Percentiles rank a stretch among this genome's conserved stretches.
phyloP scores from a whole-genome alignment of 2,888 invertebrate genomes.

The Rhingia campestris region DNA sequence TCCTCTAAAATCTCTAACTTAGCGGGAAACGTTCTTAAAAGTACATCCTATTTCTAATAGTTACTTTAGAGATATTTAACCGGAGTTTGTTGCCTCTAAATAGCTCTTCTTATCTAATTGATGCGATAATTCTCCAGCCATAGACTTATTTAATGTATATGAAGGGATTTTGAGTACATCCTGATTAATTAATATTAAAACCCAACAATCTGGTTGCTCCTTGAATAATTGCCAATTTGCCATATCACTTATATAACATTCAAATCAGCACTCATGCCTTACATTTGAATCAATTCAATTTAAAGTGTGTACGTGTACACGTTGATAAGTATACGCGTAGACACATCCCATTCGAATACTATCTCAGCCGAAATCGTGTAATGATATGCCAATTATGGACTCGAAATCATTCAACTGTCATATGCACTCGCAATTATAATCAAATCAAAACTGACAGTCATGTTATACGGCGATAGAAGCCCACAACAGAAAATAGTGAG shows the following conservation, averaged over 20 bases:
- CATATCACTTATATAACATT: background rate
- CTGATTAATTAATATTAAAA: too few relatives aligned
- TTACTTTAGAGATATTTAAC: too few relatives aligned
- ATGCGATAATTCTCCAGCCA: too few relatives aligned
- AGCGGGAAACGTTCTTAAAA: too few relatives aligned
- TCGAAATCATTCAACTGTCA: slow-evolving; percentile 71
- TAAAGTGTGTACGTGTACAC: background rate
- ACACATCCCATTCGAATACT: slow-evolving; percentile 27
- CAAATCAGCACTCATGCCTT: background rate
- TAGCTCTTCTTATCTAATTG: too few relatives aligned
- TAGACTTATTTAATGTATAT: too few relatives aligned
- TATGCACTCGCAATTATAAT: slow-evolving; percentile 72
- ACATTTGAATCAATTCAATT: slow-evolving; percentile 4
- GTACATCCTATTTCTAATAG: too few relatives aligned
- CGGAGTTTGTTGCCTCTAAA: too few relatives aligned
- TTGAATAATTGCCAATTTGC: background rate
- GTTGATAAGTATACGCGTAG: background rate
- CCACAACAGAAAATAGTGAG: slow-evolving; percentile 9
- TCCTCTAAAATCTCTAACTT: too few relatives aligned
- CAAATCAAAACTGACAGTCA: slow-evolving; percentile 63
- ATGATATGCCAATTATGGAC: slow-evolving; percentile 73
- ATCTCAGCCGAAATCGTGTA: slow-evolving; percentile 57
- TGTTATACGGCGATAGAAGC: background rate
- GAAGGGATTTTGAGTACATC: too few relatives aligned
- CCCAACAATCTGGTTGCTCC: background rate